Conservation (phyloP, 2,113 vertebrate genomes). For the sheep (Ovis aries) region DNA sequence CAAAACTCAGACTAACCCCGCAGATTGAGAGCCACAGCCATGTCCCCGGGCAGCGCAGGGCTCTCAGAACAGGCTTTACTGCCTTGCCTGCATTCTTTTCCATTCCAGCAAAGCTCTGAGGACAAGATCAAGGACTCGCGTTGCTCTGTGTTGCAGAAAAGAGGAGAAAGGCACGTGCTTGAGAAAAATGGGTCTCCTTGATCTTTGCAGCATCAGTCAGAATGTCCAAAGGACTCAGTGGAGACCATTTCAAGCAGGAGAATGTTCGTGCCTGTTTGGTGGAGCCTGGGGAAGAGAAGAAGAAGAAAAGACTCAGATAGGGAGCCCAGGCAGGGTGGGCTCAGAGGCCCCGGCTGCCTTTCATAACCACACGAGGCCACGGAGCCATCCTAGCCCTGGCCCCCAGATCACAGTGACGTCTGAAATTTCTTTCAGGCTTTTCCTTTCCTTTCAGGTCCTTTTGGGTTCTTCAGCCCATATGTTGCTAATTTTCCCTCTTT, state of each 20-base stretch:
- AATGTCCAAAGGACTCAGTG: not conserved
- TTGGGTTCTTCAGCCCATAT: constrained; percentile 73
- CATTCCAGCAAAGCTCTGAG: not conserved
- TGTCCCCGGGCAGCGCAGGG: not conserved
- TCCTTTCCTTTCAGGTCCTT: constrained; percentile 58
- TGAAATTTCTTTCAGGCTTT: constrained; percentile 66
- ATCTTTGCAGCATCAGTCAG: not conserved
- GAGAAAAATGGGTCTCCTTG: not conserved
- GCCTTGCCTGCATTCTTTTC: not conserved
- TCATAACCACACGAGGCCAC: not conserved
- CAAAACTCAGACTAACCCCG: not conserved
- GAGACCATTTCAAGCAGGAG: not conserved
- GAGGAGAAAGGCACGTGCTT: not conserved
- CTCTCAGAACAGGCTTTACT: not conserved
- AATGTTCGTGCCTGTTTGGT: not conserved
- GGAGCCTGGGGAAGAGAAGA: not conserved
- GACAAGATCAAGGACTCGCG: not conserved
- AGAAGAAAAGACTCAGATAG: not conserved
- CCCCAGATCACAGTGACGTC: constrained; percentile 62
- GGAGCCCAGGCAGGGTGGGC: not conserved
- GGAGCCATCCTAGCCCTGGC: constrained; percentile 38
- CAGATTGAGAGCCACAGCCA: not conserved
- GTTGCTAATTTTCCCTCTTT: constrained; percentile 83
- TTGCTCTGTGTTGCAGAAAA: not conserved
- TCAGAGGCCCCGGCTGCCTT: not conserved